These are phyloP conservation scores for Alaudala cheleensis DNA, from an alignment of 2,113 vertebrate genomes.

Conservation along the genomic window DNA sequence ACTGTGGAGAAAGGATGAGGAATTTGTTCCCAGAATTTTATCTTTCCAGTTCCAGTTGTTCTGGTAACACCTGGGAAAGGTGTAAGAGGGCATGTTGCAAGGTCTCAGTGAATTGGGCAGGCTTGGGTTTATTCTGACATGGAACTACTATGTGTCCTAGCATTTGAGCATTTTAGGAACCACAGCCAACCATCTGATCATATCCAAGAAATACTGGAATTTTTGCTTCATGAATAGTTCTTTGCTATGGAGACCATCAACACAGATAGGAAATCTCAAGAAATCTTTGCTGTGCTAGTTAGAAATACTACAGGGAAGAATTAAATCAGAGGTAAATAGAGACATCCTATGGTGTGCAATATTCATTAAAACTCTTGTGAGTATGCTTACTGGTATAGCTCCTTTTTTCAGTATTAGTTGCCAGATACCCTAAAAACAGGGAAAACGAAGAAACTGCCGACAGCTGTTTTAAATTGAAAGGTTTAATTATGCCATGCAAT, in stretches of 20 bases:
- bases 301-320: not conserved
- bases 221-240: conserved; percentile 71
- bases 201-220: conserved; percentile 64
- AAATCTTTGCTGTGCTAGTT: conserved; percentile 61
- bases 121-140: not conserved
- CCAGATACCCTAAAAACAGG: not conserved
- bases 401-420: not conserved
- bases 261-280: conserved; percentile 72
- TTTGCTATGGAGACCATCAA: conserved; percentile 76
- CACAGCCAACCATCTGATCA: not conserved
- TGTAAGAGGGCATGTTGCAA: not conserved
- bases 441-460: not conserved
- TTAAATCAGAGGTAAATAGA: not conserved
- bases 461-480: not conserved
- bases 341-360: not conserved
- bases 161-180: conserved; percentile 32
- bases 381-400: not conserved
- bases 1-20: not conserved
- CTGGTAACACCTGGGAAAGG: not conserved
- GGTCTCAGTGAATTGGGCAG: not conserved
- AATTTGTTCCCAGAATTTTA: not conserved
- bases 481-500: not conserved
- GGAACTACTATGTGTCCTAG: not conserved
- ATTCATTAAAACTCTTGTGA: not conserved
- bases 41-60: not conserved